phyloP scores from a whole-genome alignment of 1,140 invertebrate species.

The Ceratina australensis region DNA sequence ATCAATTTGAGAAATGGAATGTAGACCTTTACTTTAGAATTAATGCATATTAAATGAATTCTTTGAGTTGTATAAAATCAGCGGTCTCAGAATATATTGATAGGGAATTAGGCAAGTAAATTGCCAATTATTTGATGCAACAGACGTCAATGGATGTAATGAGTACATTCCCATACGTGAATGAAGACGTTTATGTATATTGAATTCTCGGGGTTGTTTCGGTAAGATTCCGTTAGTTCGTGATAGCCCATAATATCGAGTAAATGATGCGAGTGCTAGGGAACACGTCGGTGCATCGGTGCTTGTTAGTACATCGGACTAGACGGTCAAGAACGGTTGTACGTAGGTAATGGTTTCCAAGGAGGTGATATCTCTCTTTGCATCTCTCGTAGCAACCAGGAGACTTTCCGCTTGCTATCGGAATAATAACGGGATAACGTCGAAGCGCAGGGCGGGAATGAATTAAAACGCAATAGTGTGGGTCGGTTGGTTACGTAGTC shows the following conservation, averaged over 20 bases:
- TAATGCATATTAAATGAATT: no score
- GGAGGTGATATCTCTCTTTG: conserved; percentile 42
- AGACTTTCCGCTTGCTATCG: conserved; percentile 32
- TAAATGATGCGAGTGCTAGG: conserved; percentile 33
- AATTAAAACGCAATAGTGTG: conserved; percentile 48
- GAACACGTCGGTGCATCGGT: not conserved
- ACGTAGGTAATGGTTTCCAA: conserved; percentile 35
- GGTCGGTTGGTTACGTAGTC: conserved; percentile 19
- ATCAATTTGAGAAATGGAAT: no score
- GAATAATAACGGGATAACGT: conserved; percentile 50
- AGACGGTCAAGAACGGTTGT: conserved; percentile 6
- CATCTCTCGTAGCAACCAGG: conserved; percentile 11
- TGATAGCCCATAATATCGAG: conserved; percentile 36
- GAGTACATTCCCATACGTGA: no score
- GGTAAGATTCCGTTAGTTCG: conserved; percentile 20
- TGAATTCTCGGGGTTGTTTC: not conserved
- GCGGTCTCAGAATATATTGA: no score
- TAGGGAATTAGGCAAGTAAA: no score
- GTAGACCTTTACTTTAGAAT: no score
- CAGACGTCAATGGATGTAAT: no score
- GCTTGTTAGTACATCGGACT: not conserved
- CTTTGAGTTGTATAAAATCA: no score
- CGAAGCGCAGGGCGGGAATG: conserved; percentile 9
- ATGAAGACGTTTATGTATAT: no score
- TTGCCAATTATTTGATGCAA: no score